Percentiles rank a stretch among this genome's conserved stretches.
Conservation (phyloP, 2,113 vertebrate genomes). For the Tyrannus savana region DNA sequence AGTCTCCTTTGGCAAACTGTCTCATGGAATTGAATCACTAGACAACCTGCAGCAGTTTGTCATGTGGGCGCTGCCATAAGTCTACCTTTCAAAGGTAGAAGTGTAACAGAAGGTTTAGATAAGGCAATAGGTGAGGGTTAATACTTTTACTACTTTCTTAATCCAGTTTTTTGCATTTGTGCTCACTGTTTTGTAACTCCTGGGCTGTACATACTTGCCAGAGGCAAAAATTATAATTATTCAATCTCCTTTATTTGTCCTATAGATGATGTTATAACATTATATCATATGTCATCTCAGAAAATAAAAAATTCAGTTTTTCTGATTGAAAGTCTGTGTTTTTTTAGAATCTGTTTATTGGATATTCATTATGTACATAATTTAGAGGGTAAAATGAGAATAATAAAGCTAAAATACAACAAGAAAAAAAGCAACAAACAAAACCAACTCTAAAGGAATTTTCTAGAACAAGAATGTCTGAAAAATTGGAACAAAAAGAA, state of each 20-base stretch:
- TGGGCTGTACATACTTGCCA: background rate
- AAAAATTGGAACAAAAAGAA: background rate
- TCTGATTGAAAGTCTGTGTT: background rate
- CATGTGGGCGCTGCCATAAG: background rate
- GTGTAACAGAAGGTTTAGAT: background rate
- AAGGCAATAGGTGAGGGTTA: background rate
- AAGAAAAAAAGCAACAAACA: background rate
- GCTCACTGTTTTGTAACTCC: background rate
- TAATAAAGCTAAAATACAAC: background rate
- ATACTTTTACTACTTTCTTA: background rate
- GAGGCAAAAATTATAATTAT: background rate
- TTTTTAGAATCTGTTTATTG: background rate
- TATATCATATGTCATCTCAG: background rate
- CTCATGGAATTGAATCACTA: background rate
- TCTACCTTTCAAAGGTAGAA: background rate
- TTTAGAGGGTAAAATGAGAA: background rate
- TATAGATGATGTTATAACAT: background rate
- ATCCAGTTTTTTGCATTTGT: background rate
- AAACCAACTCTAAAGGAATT: background rate
- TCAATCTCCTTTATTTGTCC: background rate
- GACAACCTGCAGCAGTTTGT: background rate
- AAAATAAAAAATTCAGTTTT: background rate
- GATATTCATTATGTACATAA: background rate
- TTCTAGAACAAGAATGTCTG: background rate
- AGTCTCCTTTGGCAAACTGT: background rate